phyloP scores from a whole-genome alignment of 2,888 invertebrate genomes.

The Chrysotoxum bicinctum region DNA sequence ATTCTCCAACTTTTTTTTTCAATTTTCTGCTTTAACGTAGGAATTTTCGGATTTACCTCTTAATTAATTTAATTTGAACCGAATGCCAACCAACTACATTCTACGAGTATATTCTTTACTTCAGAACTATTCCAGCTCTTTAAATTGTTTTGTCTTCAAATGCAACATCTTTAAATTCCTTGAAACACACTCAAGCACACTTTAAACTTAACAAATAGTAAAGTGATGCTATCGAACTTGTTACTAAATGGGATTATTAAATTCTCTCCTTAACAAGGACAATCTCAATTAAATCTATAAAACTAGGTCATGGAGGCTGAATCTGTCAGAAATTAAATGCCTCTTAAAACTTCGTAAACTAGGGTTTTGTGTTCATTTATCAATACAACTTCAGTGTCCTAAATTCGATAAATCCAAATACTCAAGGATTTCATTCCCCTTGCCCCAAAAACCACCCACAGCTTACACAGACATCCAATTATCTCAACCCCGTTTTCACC shows the following conservation, averaged over 20 bases:
- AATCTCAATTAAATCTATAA: slow-evolving; percentile 28
- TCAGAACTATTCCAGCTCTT: too few species aligned
- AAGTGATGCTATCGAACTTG: background rate
- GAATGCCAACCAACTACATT: background rate
- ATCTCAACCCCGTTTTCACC: background rate
- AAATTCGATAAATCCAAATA: slow-evolving; percentile 39
- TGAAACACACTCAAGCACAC: background rate
- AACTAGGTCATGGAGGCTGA: slow-evolving; percentile 11
- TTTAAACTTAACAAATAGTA: background rate
- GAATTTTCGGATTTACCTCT: too few species aligned
- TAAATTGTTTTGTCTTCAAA: background rate
- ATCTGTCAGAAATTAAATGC: slow-evolving; percentile 8
- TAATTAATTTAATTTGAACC: background rate
- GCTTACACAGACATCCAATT: slow-evolving; percentile 29
- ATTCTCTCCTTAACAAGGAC: background rate
- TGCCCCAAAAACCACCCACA: background rate
- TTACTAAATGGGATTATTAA: background rate
- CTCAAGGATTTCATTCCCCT: background rate
- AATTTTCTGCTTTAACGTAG: too few species aligned
- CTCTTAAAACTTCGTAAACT: slow-evolving; percentile 17
- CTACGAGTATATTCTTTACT: background rate
- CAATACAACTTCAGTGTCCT: slow-evolving; percentile 41
- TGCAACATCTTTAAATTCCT: background rate
- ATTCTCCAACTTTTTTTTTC: too few species aligned
- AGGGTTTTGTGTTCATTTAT: slow-evolving; percentile 39